Evolutionary conservation across 2,113 vertebrate genomes (phyloP).

Genomic region (Macquaria australasica): DNA sequence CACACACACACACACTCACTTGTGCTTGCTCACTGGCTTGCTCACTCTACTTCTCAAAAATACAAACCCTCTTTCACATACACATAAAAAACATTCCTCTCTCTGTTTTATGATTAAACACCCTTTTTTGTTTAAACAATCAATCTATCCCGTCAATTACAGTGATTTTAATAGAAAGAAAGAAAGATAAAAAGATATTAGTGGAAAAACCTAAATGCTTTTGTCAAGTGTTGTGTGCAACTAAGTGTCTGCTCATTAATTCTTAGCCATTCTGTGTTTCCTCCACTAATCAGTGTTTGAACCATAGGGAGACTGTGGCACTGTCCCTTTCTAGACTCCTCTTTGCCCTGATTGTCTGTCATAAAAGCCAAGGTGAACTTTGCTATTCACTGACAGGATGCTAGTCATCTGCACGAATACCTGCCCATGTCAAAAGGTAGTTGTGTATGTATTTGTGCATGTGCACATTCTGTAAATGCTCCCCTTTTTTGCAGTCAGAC

Average conservation of each 20-base stretch:
- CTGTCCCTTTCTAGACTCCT: slow-evolving; percentile 26
- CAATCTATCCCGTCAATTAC: neutral
- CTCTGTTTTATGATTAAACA: neutral
- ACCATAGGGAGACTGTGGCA: slow-evolving; percentile 17
- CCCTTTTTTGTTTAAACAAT: neutral
- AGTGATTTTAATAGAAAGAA: slow-evolving; percentile 28
- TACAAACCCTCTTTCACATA: slow-evolving; percentile 24
- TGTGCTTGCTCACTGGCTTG: slow-evolving; percentile 14
- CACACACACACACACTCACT: slow-evolving; percentile 33
- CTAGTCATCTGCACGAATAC: slow-evolving; percentile 38
- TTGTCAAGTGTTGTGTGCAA: neutral
- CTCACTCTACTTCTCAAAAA: slow-evolving; percentile 37
- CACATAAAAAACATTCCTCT: slow-evolving; percentile 1
- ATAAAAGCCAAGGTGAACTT: slow-evolving; percentile 73
- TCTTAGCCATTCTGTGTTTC: slow-evolving; percentile 18
- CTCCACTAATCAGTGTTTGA: slow-evolving; percentile 29
- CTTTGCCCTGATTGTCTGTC: slow-evolving; percentile 55
- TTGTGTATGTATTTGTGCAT: slow-evolving; percentile 26
- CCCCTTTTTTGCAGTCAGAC: slow-evolving; percentile 40
- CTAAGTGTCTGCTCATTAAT: slow-evolving; percentile 16
- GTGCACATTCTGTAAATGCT: slow-evolving; percentile 37
- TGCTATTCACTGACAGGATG: slow-evolving; percentile 51
- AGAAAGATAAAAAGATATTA: slow-evolving; percentile 11
- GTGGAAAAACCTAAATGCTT: slow-evolving; percentile 12
- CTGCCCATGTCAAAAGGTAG: slow-evolving; percentile 37